Base-by-base conservation (phyloP, 2,113 vertebrate genomes). In the Melozone crissalis region DNA sequence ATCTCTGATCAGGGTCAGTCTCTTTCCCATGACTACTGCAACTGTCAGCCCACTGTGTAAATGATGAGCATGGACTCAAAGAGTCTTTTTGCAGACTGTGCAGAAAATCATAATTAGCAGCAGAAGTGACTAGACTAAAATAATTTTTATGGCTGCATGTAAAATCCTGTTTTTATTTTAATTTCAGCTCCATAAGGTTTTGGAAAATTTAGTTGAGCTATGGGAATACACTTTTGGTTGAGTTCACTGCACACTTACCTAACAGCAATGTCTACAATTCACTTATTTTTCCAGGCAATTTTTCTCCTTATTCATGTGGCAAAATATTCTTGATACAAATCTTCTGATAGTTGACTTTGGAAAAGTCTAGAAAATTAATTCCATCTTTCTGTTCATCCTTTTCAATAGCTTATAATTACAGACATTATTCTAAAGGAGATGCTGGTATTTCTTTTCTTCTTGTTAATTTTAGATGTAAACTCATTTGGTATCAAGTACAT, bases 1-100 rank as follows among this genome's bases (percentile, higher is more conserved):
- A 84, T 96, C 67, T 94, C 75, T 88, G 88, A 77, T 61, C 46
- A 13, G 88, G 75, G 79, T 93, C 82, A 83, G 26, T 77, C 49
- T 90, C 71, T 91, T 82, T 73, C 80, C 30, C 43, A 18, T 30
- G 20, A 71, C 8, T 55, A 54, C 51, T 83, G 41, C 21, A 46
- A 30, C 72, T 92, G 94, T 74, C 43, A 90, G 28, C 75, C 75
- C 33, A 30, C 39, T 74, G 27, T 88, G 46, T 90, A 88, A 94
- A 71, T 80, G 28, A 71, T 92, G 55, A 90, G 33, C 20, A 4
- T 47, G 47, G 43, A 51, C 46, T 90, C 20, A 47, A 73, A 37
- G 7, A 91, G n/a, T 74, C 67, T 63, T 92, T 90, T 80, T 83
- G 52, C 72, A 51, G 26, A 84, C 21, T 67, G 63, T 95, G 59